Percentiles rank a stretch among this genome's conserved stretches.
These are phyloP conservation scores for Sturnira hondurensis DNA, from an alignment of 2,113 vertebrate genomes.

Conservation along the genomic window DNA sequence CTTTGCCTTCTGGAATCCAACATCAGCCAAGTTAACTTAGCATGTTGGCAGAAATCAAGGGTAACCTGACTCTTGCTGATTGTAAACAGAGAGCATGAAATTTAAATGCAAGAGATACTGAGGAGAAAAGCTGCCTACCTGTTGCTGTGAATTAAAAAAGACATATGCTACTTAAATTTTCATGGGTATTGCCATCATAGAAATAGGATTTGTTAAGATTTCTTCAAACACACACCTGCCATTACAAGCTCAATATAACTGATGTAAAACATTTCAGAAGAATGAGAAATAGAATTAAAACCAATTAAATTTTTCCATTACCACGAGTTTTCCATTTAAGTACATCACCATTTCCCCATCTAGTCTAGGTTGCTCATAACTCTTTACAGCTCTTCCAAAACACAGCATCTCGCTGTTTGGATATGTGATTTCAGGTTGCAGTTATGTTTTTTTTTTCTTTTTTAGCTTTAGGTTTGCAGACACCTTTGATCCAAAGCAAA, in stretches of 20 bases:
- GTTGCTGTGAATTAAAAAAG: conserved; percentile 27
- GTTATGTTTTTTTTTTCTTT: neutral
- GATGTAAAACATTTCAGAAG: conserved; percentile 16
- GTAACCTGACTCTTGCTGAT: conserved; percentile 24
- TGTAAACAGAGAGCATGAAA: conserved; percentile 50
- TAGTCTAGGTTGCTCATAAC: neutral
- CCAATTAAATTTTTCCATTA: neutral
- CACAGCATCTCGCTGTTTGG: neutral
- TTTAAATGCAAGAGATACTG: neutral
- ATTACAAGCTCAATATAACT: neutral
- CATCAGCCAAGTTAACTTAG: conserved; percentile 47
- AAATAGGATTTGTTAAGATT: neutral
- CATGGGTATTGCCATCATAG: neutral
- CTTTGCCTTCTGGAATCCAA: conserved; percentile 52
- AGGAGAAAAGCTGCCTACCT: neutral
- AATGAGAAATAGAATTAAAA: conserved; percentile 17
- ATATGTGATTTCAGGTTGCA: neutral
- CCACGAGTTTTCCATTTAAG: neutral
- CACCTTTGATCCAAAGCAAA: conserved; percentile 36
- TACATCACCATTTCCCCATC: neutral
- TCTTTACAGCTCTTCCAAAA: neutral
- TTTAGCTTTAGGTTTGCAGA: neutral
- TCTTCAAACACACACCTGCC: neutral
- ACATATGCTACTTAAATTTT: neutral
- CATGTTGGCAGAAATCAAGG: conserved; percentile 60